Evolutionary conservation across 2,888 invertebrate species (phyloP), one percentile per base, ranked within the genome.

Genomic region (Leucoptera coffeella): DNA sequence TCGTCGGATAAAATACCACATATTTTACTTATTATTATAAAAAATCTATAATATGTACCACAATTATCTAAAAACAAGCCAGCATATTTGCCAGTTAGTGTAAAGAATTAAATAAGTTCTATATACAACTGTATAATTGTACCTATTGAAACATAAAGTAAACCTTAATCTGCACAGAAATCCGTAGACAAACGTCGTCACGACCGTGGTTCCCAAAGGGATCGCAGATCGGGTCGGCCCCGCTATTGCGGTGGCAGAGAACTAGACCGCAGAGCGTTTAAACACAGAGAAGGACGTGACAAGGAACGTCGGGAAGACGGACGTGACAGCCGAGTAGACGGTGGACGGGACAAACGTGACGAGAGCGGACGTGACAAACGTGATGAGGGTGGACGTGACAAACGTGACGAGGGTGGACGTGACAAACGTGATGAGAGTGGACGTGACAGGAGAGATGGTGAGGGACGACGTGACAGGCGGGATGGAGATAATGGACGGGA

Each of bases 151-250:
- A n/a, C n/a, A n/a, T n/a, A n/a, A n/a, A n/a, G 25, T 2, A 10
- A 3, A 10, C 11, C 13, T 14, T 3, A n/a, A 25, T n/a, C 31
- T 30, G 43, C 44, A 4, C 40, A 80, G 78, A 86, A 82, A 72
- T 84, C 77, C 1, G 80, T 82, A 4, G 88, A 86, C 3, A 85
- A 83, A 35, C 75, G 88, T 31, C 85, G 86, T 37, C 82, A 79
- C 22, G 73, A 78, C 31, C 78, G 77, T 28, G 73, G 76, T 1
- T 80, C 82, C 30, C 74, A 78, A 10, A 78, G 80, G 30, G 60
- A 75, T 20, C 59, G 75, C 11, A 67, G 73, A 25, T 57, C 74
- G 12, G 69, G 77, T 8, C 69, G 78, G 20, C 60, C 80, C 13
- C 78, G 77, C 41, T 83, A 82, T 51, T 83, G 83, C 17, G 82